Base-by-base conservation (phyloP, 2,113 vertebrate genomes). In the Thalassarche chlororhynchos region DNA sequence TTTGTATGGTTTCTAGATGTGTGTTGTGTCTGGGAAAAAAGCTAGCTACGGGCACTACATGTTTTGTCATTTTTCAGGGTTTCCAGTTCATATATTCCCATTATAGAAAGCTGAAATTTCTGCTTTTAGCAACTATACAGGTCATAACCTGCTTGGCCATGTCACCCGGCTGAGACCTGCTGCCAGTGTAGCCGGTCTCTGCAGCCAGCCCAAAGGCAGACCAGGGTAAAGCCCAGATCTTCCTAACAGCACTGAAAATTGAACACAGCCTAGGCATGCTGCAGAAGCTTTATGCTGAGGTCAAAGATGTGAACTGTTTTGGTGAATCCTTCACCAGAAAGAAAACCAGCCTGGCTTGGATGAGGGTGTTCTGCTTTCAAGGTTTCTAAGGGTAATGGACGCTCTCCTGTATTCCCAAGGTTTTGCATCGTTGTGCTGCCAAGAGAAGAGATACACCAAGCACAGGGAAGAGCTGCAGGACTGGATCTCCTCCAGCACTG, bases 1-100 rank as follows among this genome's bases (percentile, higher is more conserved):
- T 7, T 1, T 14, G 17, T 2, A 11, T 0, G 14, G n/a, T 23
- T 90, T 64, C 31, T 15, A 4, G 31, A 10, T 6, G 32, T 25
- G 18, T 2, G 21, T 1, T 28, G 9, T 17, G 17, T 21, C 49
- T 16, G 52, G 52, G 12, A 47, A 55, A 84, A n/a, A 36, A 62
- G 29, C 9, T 55, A 29, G 38, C 5, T 44, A 1, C 3, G 31
- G 8, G 15, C 8, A 10, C 42, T 12, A 38, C 6, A 6, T 24
- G 7, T 29, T 75, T 55, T 49, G 19, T 5, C 21, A 5, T 65
- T 92, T 85, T 6, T 60, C 40, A 36, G 34, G 8, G 8, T 51
- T 90, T 78, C 32, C 69, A 60, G 29, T 23, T 64, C 55, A 9
- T 21, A 1, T 12, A 32, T 75, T 89, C 17, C 61, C 17, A 8